A percentile compares a stretch with the other conserved stretches of the same genome.
Conservation (phyloP, 1,140 invertebrate genomes). For the Schlechtendalia chinensis region DNA sequence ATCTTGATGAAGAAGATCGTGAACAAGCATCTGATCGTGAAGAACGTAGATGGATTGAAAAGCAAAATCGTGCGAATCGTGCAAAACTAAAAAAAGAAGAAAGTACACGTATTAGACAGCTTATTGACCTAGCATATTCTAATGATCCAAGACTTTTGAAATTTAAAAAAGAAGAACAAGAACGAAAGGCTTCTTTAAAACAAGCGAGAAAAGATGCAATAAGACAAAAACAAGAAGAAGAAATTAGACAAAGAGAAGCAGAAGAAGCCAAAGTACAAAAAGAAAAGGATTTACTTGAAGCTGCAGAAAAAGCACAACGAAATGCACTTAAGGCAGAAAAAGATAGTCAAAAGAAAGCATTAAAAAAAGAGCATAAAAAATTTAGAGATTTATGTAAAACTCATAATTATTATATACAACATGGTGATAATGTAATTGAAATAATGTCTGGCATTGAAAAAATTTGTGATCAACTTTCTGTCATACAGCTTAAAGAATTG, state of each 20-base stretch:
- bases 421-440: slow-evolving; percentile 71
- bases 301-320: slow-evolving; percentile 73
- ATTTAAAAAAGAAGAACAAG: slow-evolving; percentile 93
- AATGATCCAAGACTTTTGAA: slow-evolving; percentile 87
- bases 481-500: slow-evolving; percentile 67
- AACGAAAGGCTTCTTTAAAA: slow-evolving; percentile 84
- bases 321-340: slow-evolving; percentile 84
- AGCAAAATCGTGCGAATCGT: slow-evolving; percentile 90
- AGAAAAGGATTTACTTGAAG: slow-evolving; percentile 80
- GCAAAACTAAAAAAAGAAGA: slow-evolving; percentile 95
- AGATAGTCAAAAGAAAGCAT: slow-evolving; percentile 75
- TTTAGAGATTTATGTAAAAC: slow-evolving; percentile 81
- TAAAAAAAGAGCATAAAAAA: slow-evolving; percentile 84
- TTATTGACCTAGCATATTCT: slow-evolving; percentile 92
- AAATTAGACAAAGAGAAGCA: slow-evolving; percentile 57
- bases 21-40: slow-evolving; percentile 94
- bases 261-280: slow-evolving; percentile 59
- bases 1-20: slow-evolving; percentile 97
- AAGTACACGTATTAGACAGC: slow-evolving; percentile 79
- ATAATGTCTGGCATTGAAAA: slow-evolving; percentile 89
- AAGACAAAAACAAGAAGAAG: slow-evolving; percentile 78
- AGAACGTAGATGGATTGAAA: slow-evolving; percentile 95
- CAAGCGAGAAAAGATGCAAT: slow-evolving; percentile 86
- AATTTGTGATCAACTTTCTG: slow-evolving; percentile 69
- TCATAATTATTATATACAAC: slow-evolving; percentile 79